Percentiles rank a stretch among this genome's conserved stretches.
Conservation (phyloP, 2,113 vertebrate genomes). For the human (Homo sapiens) region GRCh38 chr1:213273501-213274000, state of each 20-base stretch:
- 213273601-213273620: neutral
- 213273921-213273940: constrained; percentile 70
- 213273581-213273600: neutral
- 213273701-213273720: neutral
- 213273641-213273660: neutral
- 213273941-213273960: constrained; percentile 68
- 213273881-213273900: constrained; percentile 72
- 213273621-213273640: neutral
- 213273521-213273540: neutral
- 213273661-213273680: neutral
- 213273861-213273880: constrained; percentile 63
- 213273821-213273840: neutral
- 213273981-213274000: constrained; percentile 78
- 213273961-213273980: constrained; percentile 78
- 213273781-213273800: neutral
- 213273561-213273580: neutral
- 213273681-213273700: neutral
- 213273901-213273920: constrained; percentile 64
- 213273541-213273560: neutral
- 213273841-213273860: constrained; percentile 78
- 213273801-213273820: constrained; percentile 58
- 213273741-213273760: constrained; percentile 32
- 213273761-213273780: constrained; percentile 39
- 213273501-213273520: neutral
- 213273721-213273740: neutral